Conservation (phyloP, 35 echinoderm and acorn worm genomes). For the Ophioderma brevispina region DNA sequence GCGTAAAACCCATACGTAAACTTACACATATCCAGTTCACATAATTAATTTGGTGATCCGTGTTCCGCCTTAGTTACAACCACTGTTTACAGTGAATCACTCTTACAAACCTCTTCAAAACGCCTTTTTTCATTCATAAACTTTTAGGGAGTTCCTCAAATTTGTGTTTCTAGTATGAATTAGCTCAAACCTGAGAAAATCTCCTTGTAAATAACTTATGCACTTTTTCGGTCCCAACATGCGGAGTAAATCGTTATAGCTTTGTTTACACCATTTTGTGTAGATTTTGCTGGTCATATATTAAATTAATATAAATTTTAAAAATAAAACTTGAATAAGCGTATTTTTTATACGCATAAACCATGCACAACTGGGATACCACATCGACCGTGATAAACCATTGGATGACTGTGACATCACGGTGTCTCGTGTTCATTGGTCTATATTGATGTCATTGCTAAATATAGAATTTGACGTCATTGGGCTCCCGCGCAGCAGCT, state of each 20-base stretch:
- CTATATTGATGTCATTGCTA: neutral
- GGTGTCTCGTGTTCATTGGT: neutral
- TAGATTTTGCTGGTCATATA: too few relatives aligned
- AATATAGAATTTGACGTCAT: slow-evolving; percentile 10
- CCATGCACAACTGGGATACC: neutral
- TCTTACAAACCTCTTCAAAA: neutral
- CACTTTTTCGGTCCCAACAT: too few relatives aligned
- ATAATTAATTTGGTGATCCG: neutral
- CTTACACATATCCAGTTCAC: too few relatives aligned
- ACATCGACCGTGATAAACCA: neutral
- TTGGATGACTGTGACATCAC: slow-evolving; percentile 7
- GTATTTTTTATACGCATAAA: neutral
- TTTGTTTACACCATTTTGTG: too few relatives aligned
- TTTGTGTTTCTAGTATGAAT: neutral
- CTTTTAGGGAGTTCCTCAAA: neutral
- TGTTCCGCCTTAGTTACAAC: neutral
- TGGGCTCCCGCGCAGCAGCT: slow-evolving; percentile 5
- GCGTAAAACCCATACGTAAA: too few relatives aligned
- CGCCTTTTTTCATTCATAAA: neutral
- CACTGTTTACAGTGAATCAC: neutral
- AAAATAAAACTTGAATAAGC: neutral
- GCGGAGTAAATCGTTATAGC: too few relatives aligned
- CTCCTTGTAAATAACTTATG: neutral
- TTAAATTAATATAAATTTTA: neutral
- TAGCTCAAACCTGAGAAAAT: too few relatives aligned